These are phyloP conservation scores for Platanista minor DNA, from an alignment of 2,113 vertebrate species.

Conservation along the genomic window DNA sequence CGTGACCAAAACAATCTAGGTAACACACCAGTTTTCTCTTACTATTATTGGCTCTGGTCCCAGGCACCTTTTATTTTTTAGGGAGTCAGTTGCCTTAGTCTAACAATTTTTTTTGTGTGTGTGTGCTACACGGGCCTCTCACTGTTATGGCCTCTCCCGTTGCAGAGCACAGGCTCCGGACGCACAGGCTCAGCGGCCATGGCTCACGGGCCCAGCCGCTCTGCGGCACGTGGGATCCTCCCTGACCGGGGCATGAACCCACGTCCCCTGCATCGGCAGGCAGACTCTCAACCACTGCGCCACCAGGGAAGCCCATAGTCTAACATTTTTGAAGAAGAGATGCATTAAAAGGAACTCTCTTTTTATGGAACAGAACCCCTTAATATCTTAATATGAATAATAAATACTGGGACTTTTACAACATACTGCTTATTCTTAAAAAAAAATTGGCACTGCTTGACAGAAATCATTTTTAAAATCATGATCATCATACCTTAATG, in stretches of 20 bases:
- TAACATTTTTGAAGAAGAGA: background rate
- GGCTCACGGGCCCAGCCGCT: too few relatives aligned
- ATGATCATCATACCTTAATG: background rate
- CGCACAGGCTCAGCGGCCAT: too few relatives aligned
- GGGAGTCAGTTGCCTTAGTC: background rate
- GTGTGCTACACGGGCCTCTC: too few relatives aligned
- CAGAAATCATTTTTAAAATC: background rate
- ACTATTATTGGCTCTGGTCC: background rate
- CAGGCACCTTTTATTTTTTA: background rate
- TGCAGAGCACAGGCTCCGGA: too few relatives aligned
- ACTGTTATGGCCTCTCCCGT: too few relatives aligned
- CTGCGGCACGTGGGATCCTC: too few relatives aligned
- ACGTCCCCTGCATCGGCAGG: too few relatives aligned
- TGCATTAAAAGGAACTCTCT: background rate
- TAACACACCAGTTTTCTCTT: background rate
- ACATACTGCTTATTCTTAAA: background rate
- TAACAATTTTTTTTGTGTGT: too few relatives aligned
- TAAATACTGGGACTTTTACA: background rate
- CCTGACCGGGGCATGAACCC: too few relatives aligned
- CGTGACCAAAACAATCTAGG: background rate
- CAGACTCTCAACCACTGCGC: too few relatives aligned
- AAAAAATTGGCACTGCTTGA: background rate
- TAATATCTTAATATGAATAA: background rate
- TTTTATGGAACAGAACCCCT: background rate
- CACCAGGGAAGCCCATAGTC: too few relatives aligned